These are phyloP conservation scores for Cephalotes varians DNA, from an alignment of 2,888 invertebrate genomes.

Conservation along the genomic window DNA sequence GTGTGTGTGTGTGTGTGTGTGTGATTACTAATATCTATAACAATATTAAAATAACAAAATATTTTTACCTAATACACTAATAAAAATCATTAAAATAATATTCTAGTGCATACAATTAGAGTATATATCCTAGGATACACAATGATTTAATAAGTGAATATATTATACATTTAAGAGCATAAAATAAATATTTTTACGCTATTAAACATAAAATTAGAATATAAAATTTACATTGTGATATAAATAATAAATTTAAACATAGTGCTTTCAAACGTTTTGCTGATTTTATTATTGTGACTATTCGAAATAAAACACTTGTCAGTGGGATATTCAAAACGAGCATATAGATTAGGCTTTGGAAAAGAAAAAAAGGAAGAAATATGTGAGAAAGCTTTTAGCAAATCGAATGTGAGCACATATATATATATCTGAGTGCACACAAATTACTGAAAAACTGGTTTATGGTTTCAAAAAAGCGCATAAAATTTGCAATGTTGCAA, in stretches of 20 bases:
- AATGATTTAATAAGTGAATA: neutral
- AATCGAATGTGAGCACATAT: neutral
- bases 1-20: neutral
- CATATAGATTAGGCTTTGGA: neutral
- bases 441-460: conserved; percentile 8
- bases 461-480: neutral
- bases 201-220: neutral
- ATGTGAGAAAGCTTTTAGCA: neutral
- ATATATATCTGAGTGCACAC: neutral
- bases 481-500: conserved; percentile 1
- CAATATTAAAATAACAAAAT: neutral
- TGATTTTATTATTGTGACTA: neutral
- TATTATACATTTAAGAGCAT: neutral
- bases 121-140: neutral
- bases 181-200: neutral
- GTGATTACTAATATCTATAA: neutral
- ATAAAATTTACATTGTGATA: neutral
- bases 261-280: neutral
- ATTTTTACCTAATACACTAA: neutral
- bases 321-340: neutral
- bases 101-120: neutral
- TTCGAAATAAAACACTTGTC: neutral
- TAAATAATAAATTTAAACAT: neutral
- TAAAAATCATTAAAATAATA: neutral
- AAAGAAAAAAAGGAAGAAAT: neutral